Evolutionary conservation across 2,888 invertebrate species (phyloP), one percentile per base, ranked within the genome.

Genomic region (Apotomis turbidana): DNA sequence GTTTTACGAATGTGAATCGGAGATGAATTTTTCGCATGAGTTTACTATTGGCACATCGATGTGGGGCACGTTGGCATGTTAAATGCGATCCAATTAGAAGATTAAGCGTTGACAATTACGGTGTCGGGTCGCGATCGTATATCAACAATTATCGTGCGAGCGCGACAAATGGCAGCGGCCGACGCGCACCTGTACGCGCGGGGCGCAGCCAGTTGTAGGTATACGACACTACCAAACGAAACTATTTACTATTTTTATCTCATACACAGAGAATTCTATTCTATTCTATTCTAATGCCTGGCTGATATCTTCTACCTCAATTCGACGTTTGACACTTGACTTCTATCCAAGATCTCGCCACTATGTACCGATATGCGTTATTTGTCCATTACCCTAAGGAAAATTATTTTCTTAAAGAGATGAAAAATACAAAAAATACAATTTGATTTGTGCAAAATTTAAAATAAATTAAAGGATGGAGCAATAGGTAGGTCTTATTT

Each of bases 71-170:
- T 85, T 93, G 93, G 91, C 93, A 90, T 93, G 93, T 91, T 86
- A 93, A 93, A 93, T 93, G 93, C 87, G 91, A 89, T 88, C 86
- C 93, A 93, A 93, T 93, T 93, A 93, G 93, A 93, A 93, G 93
- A 93, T 93, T 91, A 93, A 93, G 90, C 93, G 93, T 89, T 92
- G 93, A 93, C 93, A 93, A 93, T 93, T 93, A 93, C 93, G 79
- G 86, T 84, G 88, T 83, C 88, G 90, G 91, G 87, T 92, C 89
- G 91, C 91, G 90, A 90, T 88, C 93, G 92, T 93, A 91, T 92
- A 93, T 93, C 93, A 93, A 93, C 93, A 93, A 93, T 93, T 93
- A 93, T 93, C 91, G 91, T 86, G 89, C 86, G 90, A 88, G 89
- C 85, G 87, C 93, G 91, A 93, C 92, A 93, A 93, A 93, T 93